These are phyloP conservation scores for Zaprionus capensis DNA, from an alignment of 1,140 invertebrate genomes.

Conservation along the genomic window DNA sequence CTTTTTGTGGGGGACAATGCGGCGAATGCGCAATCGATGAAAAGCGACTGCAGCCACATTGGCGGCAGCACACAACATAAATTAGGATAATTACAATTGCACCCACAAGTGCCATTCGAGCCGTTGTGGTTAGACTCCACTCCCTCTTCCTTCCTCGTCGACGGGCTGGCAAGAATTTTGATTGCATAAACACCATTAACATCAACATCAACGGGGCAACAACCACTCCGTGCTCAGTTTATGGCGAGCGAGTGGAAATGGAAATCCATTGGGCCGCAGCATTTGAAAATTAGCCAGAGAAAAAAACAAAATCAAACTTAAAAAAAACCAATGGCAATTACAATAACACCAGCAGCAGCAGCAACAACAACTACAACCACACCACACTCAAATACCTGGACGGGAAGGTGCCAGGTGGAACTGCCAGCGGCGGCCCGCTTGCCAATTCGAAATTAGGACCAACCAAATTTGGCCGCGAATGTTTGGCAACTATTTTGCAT, in stretches of 20 bases:
- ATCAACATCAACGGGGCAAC: constrained; percentile 22
- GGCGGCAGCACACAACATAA: constrained; percentile 66
- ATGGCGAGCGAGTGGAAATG: constrained; percentile 64
- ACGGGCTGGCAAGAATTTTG: constrained; percentile 72
- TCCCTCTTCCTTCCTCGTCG: background rate
- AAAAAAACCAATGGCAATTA: constrained; percentile 60
- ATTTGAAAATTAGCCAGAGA: constrained; percentile 68
- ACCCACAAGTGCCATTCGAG: constrained; percentile 80
- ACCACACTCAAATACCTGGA: constrained; percentile 15
- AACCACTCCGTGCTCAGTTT: constrained; percentile 33
- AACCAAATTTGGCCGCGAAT: constrained; percentile 67
- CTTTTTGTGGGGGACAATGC: background rate
- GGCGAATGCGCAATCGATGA: constrained; percentile 39
- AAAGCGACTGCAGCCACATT: constrained; percentile 45
- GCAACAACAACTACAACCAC: background rate
- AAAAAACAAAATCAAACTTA: constrained; percentile 34
- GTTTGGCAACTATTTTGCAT: constrained; percentile 74
- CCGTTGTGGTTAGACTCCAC: constrained; percentile 22
- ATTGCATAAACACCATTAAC: constrained; percentile 70
- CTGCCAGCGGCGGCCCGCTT: background rate
- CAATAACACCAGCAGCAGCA: constrained; percentile 48
- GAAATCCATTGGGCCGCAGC: constrained; percentile 55
- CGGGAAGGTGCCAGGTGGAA: constrained; percentile 38
- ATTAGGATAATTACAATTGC: constrained; percentile 83
- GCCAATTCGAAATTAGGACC: constrained; percentile 60